phyloP scores from a whole-genome alignment of 2,888 invertebrate species.

The Yponomeuta cagnagella region DNA sequence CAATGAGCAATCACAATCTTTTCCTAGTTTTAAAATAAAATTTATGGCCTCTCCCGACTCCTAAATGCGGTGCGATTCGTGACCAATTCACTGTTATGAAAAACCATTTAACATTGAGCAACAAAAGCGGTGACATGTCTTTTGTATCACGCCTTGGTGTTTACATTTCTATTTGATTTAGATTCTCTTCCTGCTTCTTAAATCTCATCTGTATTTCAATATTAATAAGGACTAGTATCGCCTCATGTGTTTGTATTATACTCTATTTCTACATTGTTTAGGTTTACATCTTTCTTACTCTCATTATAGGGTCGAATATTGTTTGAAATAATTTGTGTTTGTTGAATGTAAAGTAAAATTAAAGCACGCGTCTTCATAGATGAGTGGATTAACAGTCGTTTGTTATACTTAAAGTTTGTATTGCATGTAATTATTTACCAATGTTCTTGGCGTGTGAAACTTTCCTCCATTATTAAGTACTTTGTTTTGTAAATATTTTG shows the following conservation, averaged over 20 bases:
- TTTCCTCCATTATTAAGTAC: conserved; percentile 19
- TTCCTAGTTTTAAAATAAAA: neutral
- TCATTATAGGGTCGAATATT: neutral
- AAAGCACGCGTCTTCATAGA: conserved; percentile 56
- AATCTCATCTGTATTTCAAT: neutral
- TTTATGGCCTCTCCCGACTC: neutral
- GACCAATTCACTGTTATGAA: conserved; percentile 69
- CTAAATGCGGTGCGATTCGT: conserved; percentile 48
- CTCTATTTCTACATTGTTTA: neutral
- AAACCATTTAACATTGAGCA: conserved; percentile 63
- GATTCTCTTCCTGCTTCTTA: conserved; percentile 12
- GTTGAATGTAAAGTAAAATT: neutral
- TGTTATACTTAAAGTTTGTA: conserved; percentile 63
- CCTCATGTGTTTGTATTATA: neutral
- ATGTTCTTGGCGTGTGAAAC: conserved; percentile 57
- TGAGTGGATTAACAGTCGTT: conserved; percentile 63
- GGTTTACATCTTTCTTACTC: neutral
- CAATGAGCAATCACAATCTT: neutral
- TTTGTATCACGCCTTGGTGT: conserved; percentile 52
- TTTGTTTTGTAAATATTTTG: conserved; percentile 1
- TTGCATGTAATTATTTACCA: conserved; percentile 57
- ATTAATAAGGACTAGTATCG: neutral
- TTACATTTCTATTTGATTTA: conserved; percentile 58
- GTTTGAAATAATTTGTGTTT: neutral
- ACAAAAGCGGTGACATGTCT: conserved; percentile 43